Conservation (phyloP, 2,888 invertebrate species). For the Paralinhomoeus sp. region DNA sequence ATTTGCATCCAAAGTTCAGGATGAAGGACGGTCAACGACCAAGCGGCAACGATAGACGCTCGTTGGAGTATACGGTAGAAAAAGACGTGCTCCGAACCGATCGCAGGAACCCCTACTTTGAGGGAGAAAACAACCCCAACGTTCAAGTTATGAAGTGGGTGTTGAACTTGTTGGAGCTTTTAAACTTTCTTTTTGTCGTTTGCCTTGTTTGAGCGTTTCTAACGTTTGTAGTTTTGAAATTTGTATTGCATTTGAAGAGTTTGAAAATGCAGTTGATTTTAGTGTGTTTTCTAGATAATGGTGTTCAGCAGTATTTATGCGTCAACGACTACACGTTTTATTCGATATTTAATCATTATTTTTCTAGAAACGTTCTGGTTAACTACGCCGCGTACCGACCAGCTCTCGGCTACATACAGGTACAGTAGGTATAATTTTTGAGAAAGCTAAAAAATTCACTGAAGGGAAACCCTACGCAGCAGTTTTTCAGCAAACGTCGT, state of each 20-base stretch:
- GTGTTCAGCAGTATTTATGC: too few relatives aligned
- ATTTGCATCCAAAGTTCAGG: neutral
- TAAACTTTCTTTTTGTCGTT: too few relatives aligned
- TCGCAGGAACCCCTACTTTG: constrained; percentile 31
- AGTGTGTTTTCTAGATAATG: too few relatives aligned
- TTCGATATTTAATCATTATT: too few relatives aligned
- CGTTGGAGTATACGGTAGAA: constrained; percentile 72
- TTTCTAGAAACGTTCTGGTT: constrained; percentile 50
- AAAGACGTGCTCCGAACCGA: constrained; percentile 35
- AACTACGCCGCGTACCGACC: constrained; percentile 69
- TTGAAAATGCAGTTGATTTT: constrained; percentile 4
- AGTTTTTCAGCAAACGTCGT: too few relatives aligned
- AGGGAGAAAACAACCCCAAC: constrained; percentile 32
- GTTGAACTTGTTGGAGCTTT: too few relatives aligned
- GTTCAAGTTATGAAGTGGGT: constrained; percentile 30
- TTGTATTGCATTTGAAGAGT: too few relatives aligned
- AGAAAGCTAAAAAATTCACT: too few relatives aligned
- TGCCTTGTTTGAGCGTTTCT: too few relatives aligned
- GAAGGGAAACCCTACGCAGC: too few relatives aligned
- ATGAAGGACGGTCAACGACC: constrained; percentile 1
- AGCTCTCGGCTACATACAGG: constrained; percentile 49
- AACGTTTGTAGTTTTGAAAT: constrained; percentile 1
- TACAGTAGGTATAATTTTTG: too few relatives aligned
- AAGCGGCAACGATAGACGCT: constrained; percentile 36
- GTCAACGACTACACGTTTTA: too few relatives aligned